A percentile compares a stretch with the other conserved stretches of the same genome.
Evolutionary conservation across 2,797 vertebrate species (phyloP).

Genomic region (Octomys mimax): DNA sequence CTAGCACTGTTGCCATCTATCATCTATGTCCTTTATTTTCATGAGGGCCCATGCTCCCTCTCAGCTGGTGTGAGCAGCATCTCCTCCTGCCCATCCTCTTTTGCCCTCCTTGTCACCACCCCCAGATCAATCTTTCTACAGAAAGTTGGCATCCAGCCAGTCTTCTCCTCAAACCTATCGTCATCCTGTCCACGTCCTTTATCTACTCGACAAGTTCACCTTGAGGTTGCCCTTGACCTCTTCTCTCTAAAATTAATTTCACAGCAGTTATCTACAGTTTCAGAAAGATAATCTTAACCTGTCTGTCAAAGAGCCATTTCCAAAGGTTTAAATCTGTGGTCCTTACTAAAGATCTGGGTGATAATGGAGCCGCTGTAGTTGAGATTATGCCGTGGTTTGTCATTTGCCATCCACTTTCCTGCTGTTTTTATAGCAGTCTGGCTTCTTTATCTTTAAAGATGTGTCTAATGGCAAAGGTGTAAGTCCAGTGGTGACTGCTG

Average conservation of each 20-base stretch:
- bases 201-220: not conserved
- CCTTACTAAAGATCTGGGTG: not conserved
- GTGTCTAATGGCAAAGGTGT: not conserved
- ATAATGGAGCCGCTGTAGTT: not conserved
- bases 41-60: not conserved
- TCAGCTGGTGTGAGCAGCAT: not conserved
- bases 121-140: not conserved
- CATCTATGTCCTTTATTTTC: not conserved
- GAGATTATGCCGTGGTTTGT: not conserved
- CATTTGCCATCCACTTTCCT: not conserved
- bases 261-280: not conserved
- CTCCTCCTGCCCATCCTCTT: not conserved
- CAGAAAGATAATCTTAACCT: not conserved
- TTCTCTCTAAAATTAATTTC: not conserved
- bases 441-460: not conserved
- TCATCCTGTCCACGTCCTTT: not conserved
- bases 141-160: not conserved
- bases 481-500: not conserved
- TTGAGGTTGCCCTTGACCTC: not conserved
- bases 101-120: not conserved
- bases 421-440: not conserved
- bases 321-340: not conserved
- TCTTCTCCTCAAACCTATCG: not conserved
- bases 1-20: not conserved
- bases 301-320: not conserved